Base-by-base conservation (phyloP, 2,888 invertebrate species). In the Strigamia transsilvanica region DNA sequence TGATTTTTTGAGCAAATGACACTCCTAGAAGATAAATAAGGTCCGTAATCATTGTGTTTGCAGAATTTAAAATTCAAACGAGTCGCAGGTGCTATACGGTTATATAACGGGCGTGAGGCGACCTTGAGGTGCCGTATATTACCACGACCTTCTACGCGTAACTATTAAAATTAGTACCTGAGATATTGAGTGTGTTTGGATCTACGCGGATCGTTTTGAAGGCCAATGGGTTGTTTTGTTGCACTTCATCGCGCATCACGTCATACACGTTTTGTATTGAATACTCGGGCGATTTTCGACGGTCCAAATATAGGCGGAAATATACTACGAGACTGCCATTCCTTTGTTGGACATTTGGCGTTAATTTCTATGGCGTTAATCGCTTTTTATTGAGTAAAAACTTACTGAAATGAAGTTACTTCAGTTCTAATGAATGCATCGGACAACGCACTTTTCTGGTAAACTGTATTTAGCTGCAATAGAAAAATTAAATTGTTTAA, bases 121-220 rank as follows among this genome's bases (percentile, higher is more conserved):
- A 23, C 79, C 41, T 42, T 41, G 41, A 10, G 42, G 10, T 42
- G 18, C 41, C 10, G 41, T 32, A 42, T 38, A 73, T 42, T 42
- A 34, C 79, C 12, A 38, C n/a, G 79, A 41, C 79, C 79, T 79
- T 79, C 42, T 42, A 38, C n/a, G 1, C 18, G 21, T 34, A 79
- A 79, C 79, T 21, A 34, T 15, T 42, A 10, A 18, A 46, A 82
- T 41, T 46, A 86, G 93, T 90, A 89, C 94, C 91, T 88, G 92
- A 92, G 23, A 94, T 91, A 83, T 91, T 90, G 85, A 95, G 90
- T 84, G 92, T 93, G 85, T 92, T 91, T 2, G 92, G 90, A 86
- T 94, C 94, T 85, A 95, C 91, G 86, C 93, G 92, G 84, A 94
- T 90, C 85, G 92, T 92, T 85, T 93, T 92, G 87, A 94, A 93